Evolutionary conservation across 1,140 invertebrate species (phyloP), one percentile per base, ranked within the genome.

Genomic region (Drosophila varians): DNA sequence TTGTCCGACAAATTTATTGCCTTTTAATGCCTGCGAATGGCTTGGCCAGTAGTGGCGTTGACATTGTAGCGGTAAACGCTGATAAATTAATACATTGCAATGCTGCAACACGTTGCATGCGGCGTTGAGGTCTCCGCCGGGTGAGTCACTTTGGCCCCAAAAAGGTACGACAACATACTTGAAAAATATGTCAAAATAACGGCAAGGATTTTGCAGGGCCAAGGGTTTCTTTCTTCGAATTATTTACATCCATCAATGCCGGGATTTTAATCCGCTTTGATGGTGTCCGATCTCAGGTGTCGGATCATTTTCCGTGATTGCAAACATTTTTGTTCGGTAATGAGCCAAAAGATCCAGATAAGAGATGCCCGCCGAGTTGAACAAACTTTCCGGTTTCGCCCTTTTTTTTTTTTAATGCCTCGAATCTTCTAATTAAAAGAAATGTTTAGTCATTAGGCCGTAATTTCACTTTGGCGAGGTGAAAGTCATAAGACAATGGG

Each of bases 401-500:
- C 72, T 74, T 48, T 49, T 55, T 14, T 72, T 62, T 31, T 47
- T 51, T 12, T 18, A 18, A 19, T 42, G 38, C 16, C 1, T 42
- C 16, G 38, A n/a, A 66, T 74, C 72, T 76, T 79, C 76, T 66
- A 86, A 86, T 87, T 80, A 82, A 87, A 72, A 64, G 69, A 86
- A 82, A 87, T 82, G 82, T 72, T 58, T 72, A 77, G 82, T 86
- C 80, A 86, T 86, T 87, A 86, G 74, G 69, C 82, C 53, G 60
- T 62, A 82, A 86, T 86, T 86, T 87, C 77, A 87, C 82, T 78
- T 77, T 43, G 51, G 55, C 47, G 62, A 71, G 82, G 82, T 87
- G 77, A 86, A 86, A 86, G 82, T 87, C 75, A 55, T 55, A 64
- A 53, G 21, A 77, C 46, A 53, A 49, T 14, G n/a, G 19, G 60